Evolutionary conservation across 2,888 invertebrate species (phyloP), one percentile per base, ranked within the genome.

Genomic region (Nemotelus nigrinus): DNA sequence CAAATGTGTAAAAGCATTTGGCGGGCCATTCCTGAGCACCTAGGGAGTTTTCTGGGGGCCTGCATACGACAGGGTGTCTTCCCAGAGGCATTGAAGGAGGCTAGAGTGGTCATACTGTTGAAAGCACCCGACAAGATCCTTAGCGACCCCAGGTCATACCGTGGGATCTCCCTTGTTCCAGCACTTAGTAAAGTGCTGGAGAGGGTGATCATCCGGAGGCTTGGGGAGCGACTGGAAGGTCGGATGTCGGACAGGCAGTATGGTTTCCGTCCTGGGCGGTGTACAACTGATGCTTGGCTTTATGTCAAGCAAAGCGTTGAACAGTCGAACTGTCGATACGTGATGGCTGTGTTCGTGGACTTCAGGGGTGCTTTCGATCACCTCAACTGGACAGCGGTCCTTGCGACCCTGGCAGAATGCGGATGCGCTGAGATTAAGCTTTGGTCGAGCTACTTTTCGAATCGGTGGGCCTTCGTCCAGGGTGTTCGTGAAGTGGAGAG

Each of bases 151-250:
- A 47, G 47, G 5, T 65, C 47, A 2, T 65, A 65, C 47, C 39
- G 65, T 2, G 65, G 65, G n/a, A 65, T 63, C 1, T 2, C 43
- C 39, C 63, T 63, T 2, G 8, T 63, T 39, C 63, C 63, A 63
- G 8, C 43, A 25, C 65, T 65, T 65, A 47, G 43, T 5, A 65
- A 65, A 2, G 65, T 65, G 5, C 10, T 65, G 47, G 65, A 45
- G 47, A 10, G 65, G 65, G 3, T 65, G 0, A 44, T 65, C 10
- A 45, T 65, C 2, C 45, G n/a, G 65, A 7, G 47, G 2, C 5
- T 65, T 1, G 7, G 47, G 41, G 63, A 63, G 63, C 10, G 10
- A 25, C n/a, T 57, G 3, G 10, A 10, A 25, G 57, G 3, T n/a
- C 10, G 7, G 4, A 2, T 43, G 43, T 63, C 63, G 39, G 39